These are phyloP conservation scores for Cloeon dipterum DNA, from an alignment of 2,888 invertebrate species.

Conservation along the genomic window DNA sequence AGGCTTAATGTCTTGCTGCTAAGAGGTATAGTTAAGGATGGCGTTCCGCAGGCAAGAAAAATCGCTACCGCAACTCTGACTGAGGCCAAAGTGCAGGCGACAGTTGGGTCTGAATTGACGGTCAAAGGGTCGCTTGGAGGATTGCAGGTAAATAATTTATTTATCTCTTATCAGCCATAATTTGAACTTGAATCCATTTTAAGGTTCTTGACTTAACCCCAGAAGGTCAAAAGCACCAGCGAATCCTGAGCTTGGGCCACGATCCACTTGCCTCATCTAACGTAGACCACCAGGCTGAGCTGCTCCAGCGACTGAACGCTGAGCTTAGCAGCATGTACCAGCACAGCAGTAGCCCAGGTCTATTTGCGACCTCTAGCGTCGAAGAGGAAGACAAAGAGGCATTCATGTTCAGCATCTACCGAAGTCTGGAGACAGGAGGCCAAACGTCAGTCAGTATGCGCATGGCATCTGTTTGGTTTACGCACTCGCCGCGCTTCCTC, in stretches of 20 bases:
- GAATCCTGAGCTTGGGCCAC: slow-evolving; percentile 64
- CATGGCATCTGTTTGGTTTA: slow-evolving; percentile 84
- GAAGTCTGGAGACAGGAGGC: slow-evolving; percentile 7
- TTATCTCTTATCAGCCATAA: too few species aligned
- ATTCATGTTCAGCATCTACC: slow-evolving; percentile 22
- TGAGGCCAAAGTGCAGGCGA: slow-evolving; percentile 72
- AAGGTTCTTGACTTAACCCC: slow-evolving; percentile 71
- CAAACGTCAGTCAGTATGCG: slow-evolving; percentile 22
- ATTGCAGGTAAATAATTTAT: slow-evolving; percentile 53
- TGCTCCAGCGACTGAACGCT: slow-evolving; percentile 14
- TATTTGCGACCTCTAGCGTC: slow-evolving; percentile 15
- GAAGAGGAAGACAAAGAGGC: slow-evolving; percentile 21
- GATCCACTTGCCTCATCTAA: slow-evolving; percentile 32
- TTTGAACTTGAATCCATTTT: background rate
- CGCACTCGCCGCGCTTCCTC: slow-evolving; percentile 71
- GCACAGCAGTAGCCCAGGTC: slow-evolving; percentile 5
- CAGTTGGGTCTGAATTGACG: slow-evolving; percentile 37
- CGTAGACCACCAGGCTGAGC: slow-evolving; percentile 9
- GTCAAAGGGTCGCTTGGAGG: slow-evolving; percentile 80
- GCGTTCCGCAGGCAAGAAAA: slow-evolving; percentile 56
- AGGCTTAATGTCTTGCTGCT: slow-evolving; percentile 69
- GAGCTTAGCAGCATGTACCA: slow-evolving; percentile 17
- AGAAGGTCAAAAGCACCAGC: slow-evolving; percentile 58
- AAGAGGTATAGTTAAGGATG: slow-evolving; percentile 48
- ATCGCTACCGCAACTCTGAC: slow-evolving; percentile 85